Evolutionary conservation across 2,888 invertebrate species (phyloP), one percentile per base, ranked within the genome.

Genomic region (Agrotis ipsilon): DNA sequence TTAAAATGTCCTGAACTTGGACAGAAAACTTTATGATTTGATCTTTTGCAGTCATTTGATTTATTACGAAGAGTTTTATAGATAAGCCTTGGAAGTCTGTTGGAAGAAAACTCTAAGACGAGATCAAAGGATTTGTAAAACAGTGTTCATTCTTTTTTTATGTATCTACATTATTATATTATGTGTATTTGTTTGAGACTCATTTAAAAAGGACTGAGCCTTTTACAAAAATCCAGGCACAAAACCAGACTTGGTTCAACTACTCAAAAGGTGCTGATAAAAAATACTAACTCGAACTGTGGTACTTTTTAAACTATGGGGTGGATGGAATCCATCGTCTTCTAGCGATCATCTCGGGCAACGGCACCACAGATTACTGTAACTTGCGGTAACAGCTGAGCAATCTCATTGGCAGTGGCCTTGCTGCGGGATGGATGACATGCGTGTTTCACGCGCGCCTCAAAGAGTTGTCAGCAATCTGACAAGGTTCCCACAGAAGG

Each of bases 1-100:
- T 78, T 78, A 80, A 76, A 80, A 32, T 80, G 65, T 78, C 61
- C 16, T 24, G 19, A 78, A 80, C 57, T 80, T 61, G 21, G 81
- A 65, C 54, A 51, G 60, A 43, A 69, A 76, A 78, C 65, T 80
- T 81, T 51, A 18, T 55, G 61, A 80, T 76, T 65, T 65, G 70
- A 80, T 80, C 45, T 76, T 69, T 69, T 80, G 52, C 66, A 67
- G 71, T 68, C 57, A 63, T 64, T 64, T 55, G 68, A 77, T 59
- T 75, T 68, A 75, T 68, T 63, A 60, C 65, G 54, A 62, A 51
- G 61, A 57, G 48, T 48, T 69, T 58, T 61, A 49, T 61, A 65
- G 58, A 73, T 65, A 57, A 75, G 55, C 32, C 61, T 72, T 51
- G 57, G 39, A 58, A 61, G 46, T 62, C 48, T 32, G 51, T 62